Base-by-base conservation (phyloP, 2,888 invertebrate genomes). In the Hymenopus coronatus region DNA sequence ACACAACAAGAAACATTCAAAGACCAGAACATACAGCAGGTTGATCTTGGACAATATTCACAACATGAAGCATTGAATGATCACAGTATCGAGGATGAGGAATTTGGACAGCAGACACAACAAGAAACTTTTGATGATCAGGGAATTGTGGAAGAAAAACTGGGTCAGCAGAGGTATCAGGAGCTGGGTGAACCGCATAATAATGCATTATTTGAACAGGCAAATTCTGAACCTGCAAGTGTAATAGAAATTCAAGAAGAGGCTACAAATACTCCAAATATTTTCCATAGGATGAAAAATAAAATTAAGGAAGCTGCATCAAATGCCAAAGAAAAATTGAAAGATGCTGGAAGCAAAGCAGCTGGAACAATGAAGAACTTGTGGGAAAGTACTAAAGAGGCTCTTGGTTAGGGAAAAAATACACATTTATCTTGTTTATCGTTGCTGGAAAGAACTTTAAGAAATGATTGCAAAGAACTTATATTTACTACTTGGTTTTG, bases 31-130 rank as follows among this genome's bases (percentile, higher is more conserved):
- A 82, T 27, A n/a, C 91, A 91, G 83, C 33, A 89, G 15, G 54
- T 90, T 27, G 90, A 85, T 84, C 88, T 88, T 91, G 90, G 90
- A 88, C 89, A 89, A 90, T 88, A 84, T 87, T 91, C 88, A 91
- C 91, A 28, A 91, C 91, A 83, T 83, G 83, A 89, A 84, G 83
- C 12, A 82, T 84, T 85, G 70, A 89, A 89, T 85, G 88, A 90
- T 82, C 90, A 90, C 40, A 88, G 88, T n/a, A 46, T 90, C 1
- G 2, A 85, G 0, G 12, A n/a, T n/a, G 85, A 40, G 6, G 20
- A 85, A 6, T 9, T 46, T 40, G 85, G 85, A 20, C 85, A 40
- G 40, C 84, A 85, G 27, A 85, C 40, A 46, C 85, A 46, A 20
- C 54, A 88, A 27, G 89, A 28, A 14, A 82, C 81, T n/a, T 88